Evolutionary conservation across 2,797 vertebrate species (phyloP).

Genomic region (Myripristis murdjan): DNA sequence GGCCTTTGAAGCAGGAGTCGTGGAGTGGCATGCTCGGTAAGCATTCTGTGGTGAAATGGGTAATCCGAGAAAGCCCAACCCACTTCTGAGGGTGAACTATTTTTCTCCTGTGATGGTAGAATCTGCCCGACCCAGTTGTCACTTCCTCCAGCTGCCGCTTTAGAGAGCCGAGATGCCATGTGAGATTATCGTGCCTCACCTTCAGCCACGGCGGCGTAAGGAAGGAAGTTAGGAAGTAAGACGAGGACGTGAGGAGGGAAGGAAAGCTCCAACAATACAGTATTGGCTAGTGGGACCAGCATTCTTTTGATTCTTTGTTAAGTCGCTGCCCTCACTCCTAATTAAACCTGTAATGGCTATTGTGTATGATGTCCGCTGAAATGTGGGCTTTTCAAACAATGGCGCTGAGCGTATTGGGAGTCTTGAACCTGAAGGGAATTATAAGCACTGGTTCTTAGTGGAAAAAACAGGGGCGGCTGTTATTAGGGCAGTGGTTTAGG

Average conservation of each 20-base stretch:
- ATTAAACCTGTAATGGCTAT: constrained; percentile 32
- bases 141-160: constrained; percentile 77
- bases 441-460: background rate
- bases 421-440: background rate
- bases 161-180: constrained; percentile 48
- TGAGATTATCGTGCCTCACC: constrained; percentile 32
- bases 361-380: constrained; percentile 30
- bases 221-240: constrained; percentile 67
- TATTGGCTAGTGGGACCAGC: constrained; percentile 37
- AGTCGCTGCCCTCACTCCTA: constrained; percentile 8
- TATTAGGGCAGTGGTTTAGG: constrained; percentile 53
- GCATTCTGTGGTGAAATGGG: constrained; percentile 54
- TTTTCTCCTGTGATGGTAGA: constrained; percentile 44
- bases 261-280: constrained; percentile 52
- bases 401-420: background rate
- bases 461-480: constrained; percentile 43
- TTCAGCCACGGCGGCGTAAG: constrained; percentile 41
- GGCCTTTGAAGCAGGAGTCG: constrained; percentile 54
- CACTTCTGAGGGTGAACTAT: constrained; percentile 48
- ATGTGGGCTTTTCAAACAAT: constrained; percentile 47
- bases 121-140: constrained; percentile 65
- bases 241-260: constrained; percentile 65
- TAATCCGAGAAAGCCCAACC: constrained; percentile 74
- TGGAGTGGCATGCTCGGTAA: constrained; percentile 37
- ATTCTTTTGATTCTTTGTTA: constrained; percentile 48